Conservation (phyloP, 2,113 vertebrate species). For the Actinemys pallida region DNA sequence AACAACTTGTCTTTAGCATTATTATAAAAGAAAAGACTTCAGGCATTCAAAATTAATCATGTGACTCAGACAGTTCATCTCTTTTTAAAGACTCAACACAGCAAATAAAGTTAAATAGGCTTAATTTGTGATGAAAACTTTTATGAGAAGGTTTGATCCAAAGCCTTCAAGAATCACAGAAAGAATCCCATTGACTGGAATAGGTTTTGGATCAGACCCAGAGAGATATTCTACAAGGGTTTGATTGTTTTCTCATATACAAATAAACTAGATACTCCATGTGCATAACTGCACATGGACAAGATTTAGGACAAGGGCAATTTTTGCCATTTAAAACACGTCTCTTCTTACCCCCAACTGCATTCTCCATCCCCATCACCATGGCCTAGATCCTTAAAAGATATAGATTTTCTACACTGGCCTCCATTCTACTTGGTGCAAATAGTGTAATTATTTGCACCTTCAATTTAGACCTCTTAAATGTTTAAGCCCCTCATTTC, state of each 20-base stretch:
- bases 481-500: not conserved
- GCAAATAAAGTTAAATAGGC: slow-evolving; percentile 39
- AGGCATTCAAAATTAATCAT: slow-evolving; percentile 39
- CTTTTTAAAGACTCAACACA: not conserved
- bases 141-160: not conserved
- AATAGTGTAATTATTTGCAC: not conserved
- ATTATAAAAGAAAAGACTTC: slow-evolving; percentile 30
- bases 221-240: not conserved
- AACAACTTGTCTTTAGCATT: slow-evolving; percentile 62
- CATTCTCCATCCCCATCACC: not conserved
- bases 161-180: slow-evolving; percentile 1
- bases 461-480: not conserved
- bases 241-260: not conserved
- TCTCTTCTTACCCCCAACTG: not conserved
- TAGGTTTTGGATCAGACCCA: not conserved
- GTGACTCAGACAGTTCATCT: slow-evolving; percentile 39
- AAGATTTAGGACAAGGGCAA: not conserved
- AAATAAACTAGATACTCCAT: slow-evolving; percentile 1
- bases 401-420: not conserved
- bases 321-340: not conserved
- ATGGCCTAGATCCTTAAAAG: not conserved
- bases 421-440: not conserved
- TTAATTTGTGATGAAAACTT: slow-evolving; percentile 29
- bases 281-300: not conserved
- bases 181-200: not conserved